Evolutionary conservation across 2,888 invertebrate species (phyloP), one percentile per base, ranked within the genome.

Genomic region (Volucella inflata): DNA sequence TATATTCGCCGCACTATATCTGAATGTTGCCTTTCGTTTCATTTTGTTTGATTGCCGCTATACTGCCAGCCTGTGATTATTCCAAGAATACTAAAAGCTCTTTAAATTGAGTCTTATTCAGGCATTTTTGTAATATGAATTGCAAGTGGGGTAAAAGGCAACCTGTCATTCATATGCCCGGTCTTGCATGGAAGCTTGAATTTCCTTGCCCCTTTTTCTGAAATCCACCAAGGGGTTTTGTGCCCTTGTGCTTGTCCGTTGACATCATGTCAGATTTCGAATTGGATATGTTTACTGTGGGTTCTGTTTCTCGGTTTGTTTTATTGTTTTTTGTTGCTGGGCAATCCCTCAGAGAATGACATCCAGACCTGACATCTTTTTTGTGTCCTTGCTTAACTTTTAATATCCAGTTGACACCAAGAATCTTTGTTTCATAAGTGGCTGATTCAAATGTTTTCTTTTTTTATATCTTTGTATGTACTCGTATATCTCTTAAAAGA

Each of bases 21-120:
- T 4, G 21, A 74, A 11, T 44, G 51, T 53, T 67, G 12, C 16
- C 30, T 67, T 51, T 30, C 40, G 42, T 21, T 40, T 62, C 30
- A 44, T 21, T 8, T 3, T 16, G 11, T 64, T 55, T 42, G 51
- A 21, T 21, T 59, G 59, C 42, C 46, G 14, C 46, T 64, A 38
- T 46, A 21, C 53, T 62, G 68, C 48, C 70, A 64, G 68, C 42
- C 62, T 67, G 51, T 62, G 57, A 64, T 42, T 71, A 17, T 21
- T 21, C 50, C 64, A 50, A 53, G 65, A 51, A 30, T 76, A 76
- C 64, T 76, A 51, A 76, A 51, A 64, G 62, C 70, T 81, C 62
- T 76, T 51, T 57, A 70, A 76, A 65, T 70, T 53, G 40, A 14
- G 53, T 48, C 48, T 38, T 48, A 36, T 60, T 50, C 36, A 46